Evolutionary conservation across 2,888 invertebrate species (phyloP).

Genomic region (Euproctis similis): DNA sequence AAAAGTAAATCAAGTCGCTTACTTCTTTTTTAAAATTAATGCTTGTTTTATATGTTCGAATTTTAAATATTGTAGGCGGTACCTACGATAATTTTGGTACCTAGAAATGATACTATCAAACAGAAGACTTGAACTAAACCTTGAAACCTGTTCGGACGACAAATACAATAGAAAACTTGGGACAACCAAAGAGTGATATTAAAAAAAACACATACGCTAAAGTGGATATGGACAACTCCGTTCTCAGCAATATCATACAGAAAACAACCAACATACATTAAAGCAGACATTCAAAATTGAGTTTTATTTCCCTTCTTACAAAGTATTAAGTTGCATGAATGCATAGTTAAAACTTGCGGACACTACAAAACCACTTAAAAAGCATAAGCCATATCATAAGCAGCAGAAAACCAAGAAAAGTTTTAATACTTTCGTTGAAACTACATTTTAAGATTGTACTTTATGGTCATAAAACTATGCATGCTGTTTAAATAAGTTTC

Average conservation of each 20-base stretch:
- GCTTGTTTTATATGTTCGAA: too few relatives aligned
- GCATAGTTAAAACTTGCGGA: background rate
- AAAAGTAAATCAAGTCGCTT: too few relatives aligned
- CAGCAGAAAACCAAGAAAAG: background rate
- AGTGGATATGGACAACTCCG: background rate
- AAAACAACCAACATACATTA: background rate
- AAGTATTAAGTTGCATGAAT: background rate
- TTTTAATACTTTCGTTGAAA: background rate
- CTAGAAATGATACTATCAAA: too few relatives aligned
- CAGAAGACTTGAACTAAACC: too few relatives aligned
- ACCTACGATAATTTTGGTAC: too few relatives aligned
- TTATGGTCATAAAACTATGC: constrained; percentile 1
- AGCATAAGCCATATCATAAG: background rate
- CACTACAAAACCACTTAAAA: background rate
- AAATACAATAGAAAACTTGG: too few relatives aligned
- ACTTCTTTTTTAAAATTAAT: too few relatives aligned
- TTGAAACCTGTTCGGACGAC: too few relatives aligned
- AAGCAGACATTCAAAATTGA: background rate
- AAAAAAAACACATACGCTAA: too few relatives aligned
- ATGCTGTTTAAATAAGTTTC: background rate
- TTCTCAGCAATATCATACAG: background rate
- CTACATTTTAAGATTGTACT: constrained; percentile 2
- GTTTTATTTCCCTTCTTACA: background rate
- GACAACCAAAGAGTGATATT: too few relatives aligned
- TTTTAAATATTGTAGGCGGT: too few relatives aligned